Percentiles rank a stretch among this genome's conserved stretches.
Evolutionary conservation across 2,797 vertebrate species (phyloP).

Genomic region (Macropus fuliginosus): DNA sequence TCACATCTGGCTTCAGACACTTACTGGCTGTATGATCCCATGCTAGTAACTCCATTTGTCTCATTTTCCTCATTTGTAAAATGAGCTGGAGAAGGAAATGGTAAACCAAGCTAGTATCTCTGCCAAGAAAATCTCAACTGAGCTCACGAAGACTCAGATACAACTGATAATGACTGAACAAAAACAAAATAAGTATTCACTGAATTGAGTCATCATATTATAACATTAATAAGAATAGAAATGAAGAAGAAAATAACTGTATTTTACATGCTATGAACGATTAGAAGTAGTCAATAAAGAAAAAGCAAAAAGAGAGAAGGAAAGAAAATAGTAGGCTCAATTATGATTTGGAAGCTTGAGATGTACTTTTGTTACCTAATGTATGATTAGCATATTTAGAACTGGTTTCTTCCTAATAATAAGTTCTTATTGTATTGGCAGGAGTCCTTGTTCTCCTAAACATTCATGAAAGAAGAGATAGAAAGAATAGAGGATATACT

Average conservation of each 20-base stretch:
- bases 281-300: neutral
- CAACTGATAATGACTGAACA: neutral
- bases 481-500: neutral
- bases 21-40: neutral
- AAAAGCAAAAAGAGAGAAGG: neutral
- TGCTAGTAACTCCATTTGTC: neutral
- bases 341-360: neutral
- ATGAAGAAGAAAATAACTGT: neutral
- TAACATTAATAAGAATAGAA: neutral
- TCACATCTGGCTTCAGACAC: neutral
- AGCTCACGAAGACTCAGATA: neutral
- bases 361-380: neutral
- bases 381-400: neutral
- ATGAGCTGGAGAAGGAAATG: neutral
- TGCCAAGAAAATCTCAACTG: neutral
- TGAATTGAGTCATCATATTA: neutral
- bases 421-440: neutral
- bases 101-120: neutral
- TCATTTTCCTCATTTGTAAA: neutral
- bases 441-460: neutral
- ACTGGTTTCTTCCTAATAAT: neutral
- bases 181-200: neutral
- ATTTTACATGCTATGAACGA: neutral
- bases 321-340: neutral
- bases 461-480: neutral